Conservation (phyloP, 2,888 invertebrate genomes). For the Abscondita cerata region DNA sequence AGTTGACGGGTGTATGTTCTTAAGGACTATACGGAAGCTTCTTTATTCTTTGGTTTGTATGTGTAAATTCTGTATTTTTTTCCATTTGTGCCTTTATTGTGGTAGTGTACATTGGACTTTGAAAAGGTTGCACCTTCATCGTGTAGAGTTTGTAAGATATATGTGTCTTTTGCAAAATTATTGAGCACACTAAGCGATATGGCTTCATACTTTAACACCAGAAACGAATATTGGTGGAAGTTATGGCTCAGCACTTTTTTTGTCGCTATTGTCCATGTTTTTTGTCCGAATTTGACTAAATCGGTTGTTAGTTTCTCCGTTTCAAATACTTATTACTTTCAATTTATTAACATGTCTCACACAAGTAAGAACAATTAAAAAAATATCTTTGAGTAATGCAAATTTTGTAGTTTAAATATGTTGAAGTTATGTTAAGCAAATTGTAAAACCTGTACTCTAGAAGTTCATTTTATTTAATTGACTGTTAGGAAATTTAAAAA, state of each 20-base stretch:
- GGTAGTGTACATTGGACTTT: slow-evolving; percentile 10
- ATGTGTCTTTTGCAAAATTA: slow-evolving; percentile 6
- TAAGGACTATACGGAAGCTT: slow-evolving; percentile 2
- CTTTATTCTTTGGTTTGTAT: slow-evolving; percentile 5
- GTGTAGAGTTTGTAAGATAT: slow-evolving; percentile 10
- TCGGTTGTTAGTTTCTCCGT: slow-evolving; percentile 15
- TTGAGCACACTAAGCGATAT: slow-evolving; percentile 7
- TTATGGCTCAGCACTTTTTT: slow-evolving; percentile 16
- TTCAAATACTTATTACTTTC: too few relatives aligned
- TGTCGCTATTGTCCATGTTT: slow-evolving; percentile 13
- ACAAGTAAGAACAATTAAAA: too few relatives aligned
- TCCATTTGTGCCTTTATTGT: slow-evolving; percentile 4
- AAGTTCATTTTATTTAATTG: too few relatives aligned
- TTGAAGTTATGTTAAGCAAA: too few relatives aligned
- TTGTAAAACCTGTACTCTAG: too few relatives aligned
- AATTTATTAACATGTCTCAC: too few relatives aligned
- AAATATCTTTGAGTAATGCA: too few relatives aligned
- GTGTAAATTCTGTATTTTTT: slow-evolving; percentile 6
- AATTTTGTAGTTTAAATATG: too few relatives aligned
- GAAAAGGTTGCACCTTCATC: slow-evolving; percentile 13
- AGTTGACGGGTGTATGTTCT: slow-evolving; percentile 9
- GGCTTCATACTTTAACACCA: slow-evolving; percentile 14
- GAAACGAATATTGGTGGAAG: slow-evolving; percentile 18
- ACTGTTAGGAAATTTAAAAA: too few relatives aligned
- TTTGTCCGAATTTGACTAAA: slow-evolving; percentile 7